A percentile compares a stretch with the other conserved stretches of the same genome.
phyloP scores from a whole-genome alignment of 2,113 vertebrate species.

The Cheirogaleus medius region DNA sequence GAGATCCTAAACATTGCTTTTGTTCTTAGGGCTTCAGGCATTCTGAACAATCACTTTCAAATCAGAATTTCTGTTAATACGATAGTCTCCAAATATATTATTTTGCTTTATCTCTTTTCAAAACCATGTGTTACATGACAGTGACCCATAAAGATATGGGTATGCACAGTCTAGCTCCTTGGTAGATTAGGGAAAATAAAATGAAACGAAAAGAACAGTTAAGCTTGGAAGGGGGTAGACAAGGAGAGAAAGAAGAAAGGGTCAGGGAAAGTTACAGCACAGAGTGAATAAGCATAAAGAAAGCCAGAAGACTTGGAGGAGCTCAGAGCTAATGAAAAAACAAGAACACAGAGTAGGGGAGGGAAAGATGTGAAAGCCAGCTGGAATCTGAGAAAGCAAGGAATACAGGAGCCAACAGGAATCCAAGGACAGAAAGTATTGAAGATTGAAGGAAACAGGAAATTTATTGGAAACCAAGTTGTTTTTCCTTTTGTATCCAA shows the following conservation, averaged over 20 bases:
- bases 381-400: constrained; percentile 65
- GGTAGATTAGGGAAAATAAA: background rate
- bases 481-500: constrained; percentile 76
- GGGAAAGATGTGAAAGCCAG: constrained; percentile 67
- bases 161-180: background rate
- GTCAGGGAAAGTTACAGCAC: constrained; percentile 63
- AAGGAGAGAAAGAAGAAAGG: constrained; percentile 42
- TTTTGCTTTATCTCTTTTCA: background rate
- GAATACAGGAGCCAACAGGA: constrained; percentile 66
- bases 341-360: constrained; percentile 36
- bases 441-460: constrained; percentile 76
- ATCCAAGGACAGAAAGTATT: constrained; percentile 72
- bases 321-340: constrained; percentile 67
- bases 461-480: constrained; percentile 78
- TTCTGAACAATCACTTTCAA: background rate
- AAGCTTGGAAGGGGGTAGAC: background rate
- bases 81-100: background rate
- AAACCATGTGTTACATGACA: background rate
- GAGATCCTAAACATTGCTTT: background rate
- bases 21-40: background rate
- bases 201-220: constrained; percentile 32
- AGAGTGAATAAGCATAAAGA: constrained; percentile 61
- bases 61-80: constrained; percentile 21
- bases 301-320: constrained; percentile 68
- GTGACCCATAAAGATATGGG: background rate